Percentiles rank a stretch among this genome's conserved stretches.
phyloP scores from a whole-genome alignment of 2,113 vertebrate genomes.

The Hippocampus zosterae region DNA sequence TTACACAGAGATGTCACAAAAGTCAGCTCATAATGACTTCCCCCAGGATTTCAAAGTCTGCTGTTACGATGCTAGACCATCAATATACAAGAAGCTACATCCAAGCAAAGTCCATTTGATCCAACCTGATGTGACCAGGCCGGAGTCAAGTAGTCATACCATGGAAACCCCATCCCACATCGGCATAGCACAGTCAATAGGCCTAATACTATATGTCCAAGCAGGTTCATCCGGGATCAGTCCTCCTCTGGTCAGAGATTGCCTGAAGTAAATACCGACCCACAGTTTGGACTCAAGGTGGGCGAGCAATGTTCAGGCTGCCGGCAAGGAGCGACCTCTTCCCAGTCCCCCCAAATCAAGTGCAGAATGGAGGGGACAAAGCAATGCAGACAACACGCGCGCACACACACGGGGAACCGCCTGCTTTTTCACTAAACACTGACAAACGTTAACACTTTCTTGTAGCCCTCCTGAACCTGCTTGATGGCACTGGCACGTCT shows the following conservation, averaged over 20 bases:
- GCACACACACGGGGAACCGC: constrained; percentile 16
- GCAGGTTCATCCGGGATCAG: constrained; percentile 15
- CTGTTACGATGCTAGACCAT: not conserved
- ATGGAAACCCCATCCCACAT: constrained; percentile 27
- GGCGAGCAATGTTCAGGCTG: constrained; percentile 8
- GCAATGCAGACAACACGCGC: constrained; percentile 2
- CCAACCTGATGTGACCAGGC: constrained; percentile 18
- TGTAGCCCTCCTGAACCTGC: not conserved
- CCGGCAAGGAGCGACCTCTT: constrained; percentile 13
- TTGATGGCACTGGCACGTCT: not conserved
- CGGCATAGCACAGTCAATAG: constrained; percentile 43
- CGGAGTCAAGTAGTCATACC: constrained; percentile 25
- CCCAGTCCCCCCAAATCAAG: constrained; percentile 34
- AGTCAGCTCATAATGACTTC: not conserved
- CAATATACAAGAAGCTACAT: constrained; percentile 26
- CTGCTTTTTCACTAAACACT: constrained; percentile 19
- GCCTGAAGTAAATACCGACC: constrained; percentile 33
- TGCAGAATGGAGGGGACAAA: constrained; percentile 29
- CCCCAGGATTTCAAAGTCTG: not conserved
- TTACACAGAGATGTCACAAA: not conserved
- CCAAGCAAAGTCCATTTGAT: constrained; percentile 31
- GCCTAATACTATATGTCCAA: constrained; percentile 19
- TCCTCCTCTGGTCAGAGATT: constrained; percentile 19
- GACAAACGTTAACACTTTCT: not conserved
- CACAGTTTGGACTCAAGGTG: constrained; percentile 19